Evolutionary conservation across 2,888 invertebrate species (phyloP).

Genomic region (Catonia carolina): DNA sequence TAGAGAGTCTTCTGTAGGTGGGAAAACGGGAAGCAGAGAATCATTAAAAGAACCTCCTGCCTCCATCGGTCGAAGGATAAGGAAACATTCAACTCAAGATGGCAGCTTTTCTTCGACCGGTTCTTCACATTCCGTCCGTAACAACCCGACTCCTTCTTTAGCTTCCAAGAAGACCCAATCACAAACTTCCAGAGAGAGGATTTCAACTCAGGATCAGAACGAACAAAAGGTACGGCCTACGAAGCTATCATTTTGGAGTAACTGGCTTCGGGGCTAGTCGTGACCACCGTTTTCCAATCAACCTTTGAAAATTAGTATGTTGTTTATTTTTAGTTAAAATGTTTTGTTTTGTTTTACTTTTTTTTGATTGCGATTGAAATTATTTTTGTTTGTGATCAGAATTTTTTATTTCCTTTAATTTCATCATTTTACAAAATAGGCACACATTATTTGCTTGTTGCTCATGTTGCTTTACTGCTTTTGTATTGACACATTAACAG

Average conservation of each 20-base stretch:
- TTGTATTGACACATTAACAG: slow-evolving; percentile 15
- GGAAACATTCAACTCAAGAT: slow-evolving; percentile 41
- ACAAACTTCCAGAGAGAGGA: slow-evolving; percentile 22
- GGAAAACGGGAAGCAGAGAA: slow-evolving; percentile 19
- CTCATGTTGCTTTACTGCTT: slow-evolving; percentile 22
- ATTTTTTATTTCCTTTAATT: background rate
- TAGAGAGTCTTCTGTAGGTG: slow-evolving; percentile 14
- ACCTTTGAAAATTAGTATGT: slow-evolving; percentile 5
- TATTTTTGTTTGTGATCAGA: background rate
- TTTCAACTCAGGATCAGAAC: slow-evolving; percentile 26
- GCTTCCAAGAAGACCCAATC: slow-evolving; percentile 22
- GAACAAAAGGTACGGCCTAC: slow-evolving; percentile 64
- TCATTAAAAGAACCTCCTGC: slow-evolving; percentile 18
- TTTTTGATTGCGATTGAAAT: background rate
- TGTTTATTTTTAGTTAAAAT: slow-evolving; percentile 3
- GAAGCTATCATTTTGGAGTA: slow-evolving; percentile 63
- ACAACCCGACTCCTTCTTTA: slow-evolving; percentile 19
- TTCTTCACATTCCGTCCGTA: slow-evolving; percentile 17
- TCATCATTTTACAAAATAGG: background rate
- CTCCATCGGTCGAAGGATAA: slow-evolving; percentile 40
- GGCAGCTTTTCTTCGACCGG: slow-evolving; percentile 25
- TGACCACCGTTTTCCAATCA: slow-evolving; percentile 20
- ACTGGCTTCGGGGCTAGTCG: slow-evolving; percentile 51
- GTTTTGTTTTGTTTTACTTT: background rate
- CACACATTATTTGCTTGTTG: slow-evolving; percentile 24